Conservation (phyloP, 2,797 vertebrate species). For the Podargus strigoides region DNA sequence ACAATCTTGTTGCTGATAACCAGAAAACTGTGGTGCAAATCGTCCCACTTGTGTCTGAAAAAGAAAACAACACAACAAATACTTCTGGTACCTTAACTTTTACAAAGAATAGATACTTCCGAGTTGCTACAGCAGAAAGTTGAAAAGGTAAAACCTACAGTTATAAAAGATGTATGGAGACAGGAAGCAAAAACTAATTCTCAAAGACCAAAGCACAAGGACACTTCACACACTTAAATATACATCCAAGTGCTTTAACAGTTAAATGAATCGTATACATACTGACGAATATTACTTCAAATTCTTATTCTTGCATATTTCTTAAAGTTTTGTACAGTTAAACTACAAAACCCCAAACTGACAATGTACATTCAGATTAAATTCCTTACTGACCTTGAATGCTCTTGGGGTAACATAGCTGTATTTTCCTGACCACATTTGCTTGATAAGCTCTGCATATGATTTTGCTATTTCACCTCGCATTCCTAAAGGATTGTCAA, state of each 20-base stretch:
- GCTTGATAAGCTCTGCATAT: slow-evolving; percentile 94
- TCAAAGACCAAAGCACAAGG: not conserved
- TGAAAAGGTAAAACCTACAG: not conserved
- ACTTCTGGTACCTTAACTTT: not conserved
- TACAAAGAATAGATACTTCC: not conserved
- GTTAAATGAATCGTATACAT: not conserved
- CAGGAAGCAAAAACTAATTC: not conserved
- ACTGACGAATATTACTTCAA: not conserved
- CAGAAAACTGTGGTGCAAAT: slow-evolving; percentile 97
- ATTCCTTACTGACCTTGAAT: slow-evolving; percentile 87
- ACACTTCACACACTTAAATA: not conserved
- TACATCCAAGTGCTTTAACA: not conserved
- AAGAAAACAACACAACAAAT: not conserved
- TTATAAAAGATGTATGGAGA: not conserved
- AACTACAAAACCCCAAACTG: not conserved
- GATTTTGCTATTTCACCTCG: slow-evolving; percentile 95
- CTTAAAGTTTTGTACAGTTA: not conserved
- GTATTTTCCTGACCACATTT: slow-evolving; percentile 96
- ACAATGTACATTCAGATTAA: not conserved
- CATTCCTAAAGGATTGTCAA: slow-evolving; percentile 98
- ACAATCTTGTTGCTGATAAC: slow-evolving; percentile 98
- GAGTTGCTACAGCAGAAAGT: not conserved
- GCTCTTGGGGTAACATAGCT: slow-evolving; percentile 94
- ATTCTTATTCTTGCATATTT: not conserved
- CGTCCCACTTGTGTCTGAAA: slow-evolving; percentile 93